Conservation (phyloP, 2,113 vertebrate species). For the Otocyon megalotis region DNA sequence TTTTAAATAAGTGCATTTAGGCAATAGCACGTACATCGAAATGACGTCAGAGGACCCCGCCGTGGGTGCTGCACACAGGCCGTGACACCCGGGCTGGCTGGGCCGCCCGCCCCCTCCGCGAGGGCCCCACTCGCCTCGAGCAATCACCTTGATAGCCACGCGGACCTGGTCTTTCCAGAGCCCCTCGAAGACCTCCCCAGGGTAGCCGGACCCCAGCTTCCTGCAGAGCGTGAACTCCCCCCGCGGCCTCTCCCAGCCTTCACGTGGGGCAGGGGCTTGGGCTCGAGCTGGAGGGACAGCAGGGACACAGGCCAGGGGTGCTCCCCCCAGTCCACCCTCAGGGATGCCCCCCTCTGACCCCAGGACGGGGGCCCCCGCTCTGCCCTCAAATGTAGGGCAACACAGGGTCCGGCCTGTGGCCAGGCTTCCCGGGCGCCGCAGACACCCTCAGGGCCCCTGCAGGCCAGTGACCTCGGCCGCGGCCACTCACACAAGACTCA, state of each 20-base stretch:
- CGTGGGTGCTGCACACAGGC: too few relatives aligned
- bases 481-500: not conserved
- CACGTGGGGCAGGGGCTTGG: slow-evolving; percentile 78
- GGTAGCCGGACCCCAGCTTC: slow-evolving; percentile 89
- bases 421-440: not conserved
- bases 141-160: slow-evolving; percentile 92
- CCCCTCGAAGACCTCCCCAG: slow-evolving; percentile 89
- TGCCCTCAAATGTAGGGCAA: not conserved
- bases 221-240: slow-evolving; percentile 88
- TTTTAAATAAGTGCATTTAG: not conserved
- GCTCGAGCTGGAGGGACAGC: slow-evolving; percentile 81
- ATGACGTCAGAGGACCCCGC: too few relatives aligned
- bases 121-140: slow-evolving; percentile 82
- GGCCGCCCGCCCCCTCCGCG: too few relatives aligned
- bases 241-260: slow-evolving; percentile 90
- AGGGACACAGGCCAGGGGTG: not conserved
- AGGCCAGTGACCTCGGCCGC: not conserved
- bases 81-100: too few relatives aligned
- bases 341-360: not conserved
- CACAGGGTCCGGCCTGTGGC: rapidly evolving
- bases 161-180: slow-evolving; percentile 89
- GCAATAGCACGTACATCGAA: not conserved
- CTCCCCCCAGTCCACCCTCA: not conserved
- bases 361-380: not conserved
- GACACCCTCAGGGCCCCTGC: not conserved